Conservation (phyloP, 2,888 invertebrate species). For the Cheilosia impressa region DNA sequence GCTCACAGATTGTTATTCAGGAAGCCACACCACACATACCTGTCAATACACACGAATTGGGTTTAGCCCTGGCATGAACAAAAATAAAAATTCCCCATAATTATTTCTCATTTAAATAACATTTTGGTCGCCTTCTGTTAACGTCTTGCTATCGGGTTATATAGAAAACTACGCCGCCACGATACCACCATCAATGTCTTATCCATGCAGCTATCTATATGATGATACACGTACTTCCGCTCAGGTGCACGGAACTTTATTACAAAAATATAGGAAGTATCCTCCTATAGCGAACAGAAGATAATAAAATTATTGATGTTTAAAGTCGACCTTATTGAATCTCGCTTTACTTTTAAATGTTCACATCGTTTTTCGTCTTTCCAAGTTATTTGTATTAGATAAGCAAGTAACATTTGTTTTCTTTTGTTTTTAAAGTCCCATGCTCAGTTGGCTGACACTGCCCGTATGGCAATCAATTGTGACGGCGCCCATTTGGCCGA, state of each 20-base stretch:
- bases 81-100: constrained; percentile 14
- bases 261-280: constrained; percentile 25
- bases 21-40: not conserved
- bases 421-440: no score
- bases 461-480: no score
- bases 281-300: constrained; percentile 4
- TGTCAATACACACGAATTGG: constrained; percentile 3
- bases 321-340: constrained; percentile 20
- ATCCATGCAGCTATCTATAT: constrained; percentile 11
- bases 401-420: no score
- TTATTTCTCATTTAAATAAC: constrained; percentile 49
- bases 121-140: constrained; percentile 33
- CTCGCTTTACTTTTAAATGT: not conserved
- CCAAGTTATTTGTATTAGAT: no score
- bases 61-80: not conserved
- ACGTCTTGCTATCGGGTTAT: constrained; percentile 19
- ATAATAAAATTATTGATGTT: constrained; percentile 50
- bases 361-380: constrained; percentile 5
- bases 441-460: no score
- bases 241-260: constrained; percentile 48
- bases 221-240: constrained; percentile 26
- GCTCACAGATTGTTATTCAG: constrained; percentile 18
- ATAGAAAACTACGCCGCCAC: not conserved
- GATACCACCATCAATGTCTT: constrained; percentile 5
- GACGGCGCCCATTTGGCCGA: no score